phyloP scores from a whole-genome alignment of 2,888 invertebrate genomes.

The Pachydiplax longipennis region DNA sequence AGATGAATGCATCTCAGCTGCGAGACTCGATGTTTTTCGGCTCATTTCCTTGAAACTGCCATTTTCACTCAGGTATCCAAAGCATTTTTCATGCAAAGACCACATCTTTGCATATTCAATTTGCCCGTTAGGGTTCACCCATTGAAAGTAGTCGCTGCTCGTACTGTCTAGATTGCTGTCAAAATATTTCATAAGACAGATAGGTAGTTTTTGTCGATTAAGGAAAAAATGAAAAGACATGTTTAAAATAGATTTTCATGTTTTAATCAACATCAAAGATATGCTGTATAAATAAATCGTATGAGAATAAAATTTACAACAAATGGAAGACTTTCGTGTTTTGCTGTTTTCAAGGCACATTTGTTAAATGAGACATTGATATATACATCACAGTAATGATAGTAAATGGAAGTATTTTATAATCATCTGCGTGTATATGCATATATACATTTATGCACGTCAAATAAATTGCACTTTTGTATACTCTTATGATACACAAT shows the following conservation, averaged over 20 bases:
- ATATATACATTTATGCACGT: background rate
- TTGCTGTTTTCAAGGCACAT: constrained; percentile 22
- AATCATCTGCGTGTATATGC: background rate
- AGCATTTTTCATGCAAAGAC: too few species aligned
- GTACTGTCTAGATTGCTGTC: too few species aligned
- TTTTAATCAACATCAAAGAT: constrained; percentile 27
- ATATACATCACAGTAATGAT: constrained; percentile 10
- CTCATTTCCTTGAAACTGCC: too few species aligned
- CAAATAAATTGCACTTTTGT: background rate
- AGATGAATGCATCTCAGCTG: too few species aligned
- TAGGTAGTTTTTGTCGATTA: background rate
- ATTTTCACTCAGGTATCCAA: too few species aligned
- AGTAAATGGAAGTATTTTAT: background rate
- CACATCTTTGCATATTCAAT: too few species aligned
- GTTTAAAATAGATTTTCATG: background rate
- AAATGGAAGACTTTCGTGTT: constrained; percentile 30
- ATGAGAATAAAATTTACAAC: constrained; percentile 24
- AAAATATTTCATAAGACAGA: too few species aligned
- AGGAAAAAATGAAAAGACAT: too few species aligned
- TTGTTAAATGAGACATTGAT: background rate
- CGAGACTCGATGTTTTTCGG: too few species aligned
- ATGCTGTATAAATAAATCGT: constrained; percentile 9
- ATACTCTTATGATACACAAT: background rate
- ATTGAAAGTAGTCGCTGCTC: too few species aligned
- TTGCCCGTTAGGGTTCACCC: too few species aligned